phyloP scores from a whole-genome alignment of 1,140 invertebrate genomes.

The Ctenoplectra terminalis region DNA sequence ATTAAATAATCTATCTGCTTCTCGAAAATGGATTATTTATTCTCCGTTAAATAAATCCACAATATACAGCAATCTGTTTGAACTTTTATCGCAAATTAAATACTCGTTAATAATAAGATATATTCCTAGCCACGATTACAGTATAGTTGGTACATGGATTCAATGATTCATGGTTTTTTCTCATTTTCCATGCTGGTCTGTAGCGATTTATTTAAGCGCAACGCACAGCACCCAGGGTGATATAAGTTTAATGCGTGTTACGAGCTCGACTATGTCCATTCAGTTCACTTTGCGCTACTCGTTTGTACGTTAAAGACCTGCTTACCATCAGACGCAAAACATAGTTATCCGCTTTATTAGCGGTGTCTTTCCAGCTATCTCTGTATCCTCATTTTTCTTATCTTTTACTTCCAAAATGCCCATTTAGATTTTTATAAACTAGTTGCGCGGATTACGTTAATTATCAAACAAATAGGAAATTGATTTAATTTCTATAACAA shows the following conservation, averaged over 20 bases:
- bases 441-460: too few relatives aligned
- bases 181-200: not conserved
- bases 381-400: not conserved
- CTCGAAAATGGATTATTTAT: not conserved
- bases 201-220: not conserved
- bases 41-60: not conserved
- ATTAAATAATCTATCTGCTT: not conserved
- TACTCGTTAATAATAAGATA: not conserved
- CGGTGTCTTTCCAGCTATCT: not conserved
- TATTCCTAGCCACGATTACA: not conserved
- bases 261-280: conserved; percentile 59
- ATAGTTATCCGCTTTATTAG: not conserved
- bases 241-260: conserved; percentile 54
- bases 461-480: too few relatives aligned
- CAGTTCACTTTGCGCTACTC: conserved; percentile 56
- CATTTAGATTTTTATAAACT: too few relatives aligned
- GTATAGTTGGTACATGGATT: not conserved
- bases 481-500: not conserved
- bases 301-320: conserved; percentile 40
- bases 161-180: not conserved
- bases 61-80: not conserved
- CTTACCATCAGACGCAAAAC: conserved; percentile 38
- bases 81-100: not conserved
- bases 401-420: too few relatives aligned
- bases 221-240: not conserved